Percentiles rank a stretch among this genome's conserved stretches.
Conservation (phyloP, 2,797 vertebrate species). For the Crypturellus tataupa region DNA sequence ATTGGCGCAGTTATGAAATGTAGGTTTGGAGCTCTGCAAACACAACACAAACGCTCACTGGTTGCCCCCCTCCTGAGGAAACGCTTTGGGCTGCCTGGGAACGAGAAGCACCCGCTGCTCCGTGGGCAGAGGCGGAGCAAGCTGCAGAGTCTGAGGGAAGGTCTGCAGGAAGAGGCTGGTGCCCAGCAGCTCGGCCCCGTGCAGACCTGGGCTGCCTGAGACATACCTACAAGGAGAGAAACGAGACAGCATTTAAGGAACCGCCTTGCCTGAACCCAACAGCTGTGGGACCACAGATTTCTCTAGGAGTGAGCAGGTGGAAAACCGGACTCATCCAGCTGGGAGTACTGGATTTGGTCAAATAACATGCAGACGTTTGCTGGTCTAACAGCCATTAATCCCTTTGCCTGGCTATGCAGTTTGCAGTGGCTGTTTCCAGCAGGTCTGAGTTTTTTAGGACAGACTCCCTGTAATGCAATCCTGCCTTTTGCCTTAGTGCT, state of each 20-base stretch:
- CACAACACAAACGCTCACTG: not conserved
- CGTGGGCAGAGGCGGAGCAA: not conserved
- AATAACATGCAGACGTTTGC: not conserved
- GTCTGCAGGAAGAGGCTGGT: fast-evolving
- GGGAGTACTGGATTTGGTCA: not conserved
- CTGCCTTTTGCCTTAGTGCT: not conserved
- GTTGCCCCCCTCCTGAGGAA: not conserved
- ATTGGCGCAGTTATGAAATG: not conserved
- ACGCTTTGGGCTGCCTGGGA: not conserved
- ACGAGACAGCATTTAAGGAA: fast-evolving
- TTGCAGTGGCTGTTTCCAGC: not conserved
- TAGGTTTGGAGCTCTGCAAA: not conserved
- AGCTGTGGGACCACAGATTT: not conserved
- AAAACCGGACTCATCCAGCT: not conserved
- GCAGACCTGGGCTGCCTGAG: fast-evolving
- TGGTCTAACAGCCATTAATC: not conserved
- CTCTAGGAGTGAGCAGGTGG: not conserved
- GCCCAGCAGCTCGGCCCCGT: not conserved
- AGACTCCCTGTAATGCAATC: not conserved
- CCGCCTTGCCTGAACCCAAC: fast-evolving
- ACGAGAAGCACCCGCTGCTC: not conserved
- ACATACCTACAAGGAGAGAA: not conserved
- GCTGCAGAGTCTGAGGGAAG: fast-evolving
- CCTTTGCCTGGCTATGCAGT: not conserved
- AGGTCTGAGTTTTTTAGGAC: not conserved